Conservation (phyloP, 2,113 vertebrate genomes). For the Limnothrissa miodon region DNA sequence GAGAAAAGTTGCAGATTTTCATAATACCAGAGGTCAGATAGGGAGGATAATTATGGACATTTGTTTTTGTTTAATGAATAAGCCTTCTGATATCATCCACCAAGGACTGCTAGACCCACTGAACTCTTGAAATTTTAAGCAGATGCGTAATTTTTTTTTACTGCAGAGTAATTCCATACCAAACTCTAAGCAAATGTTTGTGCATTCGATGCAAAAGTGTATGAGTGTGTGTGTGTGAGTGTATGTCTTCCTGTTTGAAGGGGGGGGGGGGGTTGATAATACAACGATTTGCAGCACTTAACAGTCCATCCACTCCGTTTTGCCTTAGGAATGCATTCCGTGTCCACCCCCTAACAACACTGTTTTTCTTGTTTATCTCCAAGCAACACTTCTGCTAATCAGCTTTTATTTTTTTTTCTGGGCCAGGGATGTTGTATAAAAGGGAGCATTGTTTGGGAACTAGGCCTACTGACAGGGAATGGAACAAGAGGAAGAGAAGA, state of each 20-base stretch:
- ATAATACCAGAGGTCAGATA: not conserved
- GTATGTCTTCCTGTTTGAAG: too few relatives aligned
- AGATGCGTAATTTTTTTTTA: not conserved
- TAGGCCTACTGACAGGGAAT: not conserved
- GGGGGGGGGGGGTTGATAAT: slow-evolving; percentile 19
- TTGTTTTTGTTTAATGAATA: not conserved
- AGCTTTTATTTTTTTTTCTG: slow-evolving; percentile 11
- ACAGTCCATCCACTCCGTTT: not conserved
- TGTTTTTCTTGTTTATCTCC: slow-evolving; percentile 20
- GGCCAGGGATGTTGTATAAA: not conserved
- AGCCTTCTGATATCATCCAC: not conserved
- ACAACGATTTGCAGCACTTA: slow-evolving; percentile 13
- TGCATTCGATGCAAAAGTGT: not conserved
- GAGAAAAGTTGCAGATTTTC: not conserved
- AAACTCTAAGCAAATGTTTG: not conserved
- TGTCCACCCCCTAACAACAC: slow-evolving; percentile 13
- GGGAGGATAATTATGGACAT: not conserved
- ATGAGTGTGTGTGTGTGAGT: not conserved
- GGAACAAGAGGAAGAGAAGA: not conserved
- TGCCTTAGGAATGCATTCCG: not conserved
- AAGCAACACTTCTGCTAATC: slow-evolving; percentile 10
- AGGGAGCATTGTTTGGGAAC: slow-evolving; percentile 28
- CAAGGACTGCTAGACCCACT: not conserved
- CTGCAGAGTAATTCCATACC: not conserved
- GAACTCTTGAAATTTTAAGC: not conserved